These are phyloP conservation scores for Crotalus viridis DNA, from an alignment of 2,113 vertebrate species.

Conservation along the genomic window DNA sequence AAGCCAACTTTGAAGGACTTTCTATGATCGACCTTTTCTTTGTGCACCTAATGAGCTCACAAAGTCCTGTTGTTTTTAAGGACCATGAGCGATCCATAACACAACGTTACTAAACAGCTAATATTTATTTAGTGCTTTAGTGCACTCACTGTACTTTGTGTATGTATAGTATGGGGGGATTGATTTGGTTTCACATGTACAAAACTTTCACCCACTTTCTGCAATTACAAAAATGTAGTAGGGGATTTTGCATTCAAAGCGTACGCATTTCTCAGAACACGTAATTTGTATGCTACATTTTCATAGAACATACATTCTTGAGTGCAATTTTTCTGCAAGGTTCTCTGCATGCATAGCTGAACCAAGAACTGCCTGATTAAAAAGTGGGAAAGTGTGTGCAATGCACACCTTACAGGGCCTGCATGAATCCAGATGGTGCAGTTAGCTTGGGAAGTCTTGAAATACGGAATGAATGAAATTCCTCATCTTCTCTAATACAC, in stretches of 20 bases:
- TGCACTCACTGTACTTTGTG: neutral
- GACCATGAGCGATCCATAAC: neutral
- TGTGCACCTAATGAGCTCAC: neutral
- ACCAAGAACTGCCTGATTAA: neutral
- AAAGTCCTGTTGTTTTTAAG: neutral
- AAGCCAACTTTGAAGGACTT: neutral
- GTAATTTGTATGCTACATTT: neutral
- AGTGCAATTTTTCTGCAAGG: neutral
- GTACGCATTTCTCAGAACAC: neutral
- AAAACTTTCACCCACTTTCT: neutral
- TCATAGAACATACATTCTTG: neutral
- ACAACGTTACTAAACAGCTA: neutral
- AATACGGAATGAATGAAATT: neutral
- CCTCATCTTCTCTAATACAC: neutral
- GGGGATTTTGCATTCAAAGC: no score
- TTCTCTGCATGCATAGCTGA: neutral
- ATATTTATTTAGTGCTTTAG: neutral
- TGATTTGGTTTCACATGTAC: neutral
- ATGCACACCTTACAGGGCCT: accelerated
- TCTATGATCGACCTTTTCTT: neutral
- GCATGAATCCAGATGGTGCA: neutral
- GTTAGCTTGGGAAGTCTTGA: neutral
- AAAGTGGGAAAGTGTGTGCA: neutral
- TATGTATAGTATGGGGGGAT: neutral
- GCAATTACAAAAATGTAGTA: neutral